Base-by-base conservation (phyloP, 1,140 invertebrate species). In the Danaus melanippus region DNA sequence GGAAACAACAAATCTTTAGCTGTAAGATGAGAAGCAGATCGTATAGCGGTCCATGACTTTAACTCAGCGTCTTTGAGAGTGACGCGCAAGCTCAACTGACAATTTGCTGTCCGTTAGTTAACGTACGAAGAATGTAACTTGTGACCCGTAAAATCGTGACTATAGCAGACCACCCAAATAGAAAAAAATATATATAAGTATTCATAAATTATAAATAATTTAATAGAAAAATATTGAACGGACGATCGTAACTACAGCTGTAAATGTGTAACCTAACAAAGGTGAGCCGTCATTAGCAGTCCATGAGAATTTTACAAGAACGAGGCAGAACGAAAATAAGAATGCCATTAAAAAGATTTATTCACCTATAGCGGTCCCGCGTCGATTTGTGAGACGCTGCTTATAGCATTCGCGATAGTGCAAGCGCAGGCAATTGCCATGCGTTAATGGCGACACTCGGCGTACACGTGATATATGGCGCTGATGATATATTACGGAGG, bases 371-470 rank as follows among this genome's bases (percentile, higher is more conserved):
- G 79, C 69, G 60, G 79, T 63, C 71, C 67, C 67, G 74, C 78
- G 78, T 77, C 76, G 80, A 84, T 83, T 83, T 83, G 78, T 77
- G 69, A 70, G 69, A 62, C 67, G 64, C 74, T 68, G 63, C 71
- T 74, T 83, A 76, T 74, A 77, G 74, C 73, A 69, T 70, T 62
- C 50, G 48, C 63, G 67, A 68, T 74, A 72, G 65, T 69, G 62
- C 66, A 66, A 56, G 66, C 66, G 52, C 71, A 69, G 71, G 67
- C 74, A 74, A 85, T 81, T 79, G 76, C 77, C 73, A 68, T 76
- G 80, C 83, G 83, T 81, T 86, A 86, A 84, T 86, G 83, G 80
- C 78, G 80, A 86, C 83, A 84, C 76, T 84, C 83, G 69, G 52
- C 79, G 78, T 71, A 82, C 77, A 64, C 66, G 76, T 82, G 80